phyloP scores from a whole-genome alignment of 2,797 vertebrate genomes.

The Microcaecilia unicolor region DNA sequence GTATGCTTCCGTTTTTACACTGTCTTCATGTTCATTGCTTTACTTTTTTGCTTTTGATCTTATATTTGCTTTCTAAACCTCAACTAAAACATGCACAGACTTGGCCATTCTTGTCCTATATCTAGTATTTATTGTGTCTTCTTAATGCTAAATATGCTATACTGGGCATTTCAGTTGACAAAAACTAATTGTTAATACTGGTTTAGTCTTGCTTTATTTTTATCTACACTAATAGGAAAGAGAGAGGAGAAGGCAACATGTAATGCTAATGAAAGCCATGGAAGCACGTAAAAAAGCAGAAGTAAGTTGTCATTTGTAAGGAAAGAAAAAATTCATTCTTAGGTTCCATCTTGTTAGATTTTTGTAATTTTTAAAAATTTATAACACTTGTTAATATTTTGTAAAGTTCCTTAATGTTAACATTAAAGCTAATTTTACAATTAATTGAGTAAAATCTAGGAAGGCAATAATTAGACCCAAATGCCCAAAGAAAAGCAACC shows the following conservation, averaged over 20 bases:
- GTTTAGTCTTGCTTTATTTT: constrained; percentile 45
- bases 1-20: constrained; percentile 73
- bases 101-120: constrained; percentile 66
- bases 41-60: constrained; percentile 80
- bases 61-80: constrained; percentile 68
- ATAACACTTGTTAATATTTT: no score
- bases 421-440: no score
- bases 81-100: constrained; percentile 73
- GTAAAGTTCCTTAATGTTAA: no score
- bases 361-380: no score
- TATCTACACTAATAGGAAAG: constrained; percentile 74
- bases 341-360: no score
- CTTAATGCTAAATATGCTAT: constrained; percentile 67
- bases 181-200: constrained; percentile 23
- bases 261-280: constrained; percentile 92
- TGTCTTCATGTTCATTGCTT: constrained; percentile 85
- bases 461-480: no score
- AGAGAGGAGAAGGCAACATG: constrained; percentile 83
- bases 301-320: no score
- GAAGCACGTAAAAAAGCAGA: constrained; percentile 90
- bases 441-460: no score
- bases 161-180: constrained; percentile 40
- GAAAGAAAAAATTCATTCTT: no score
- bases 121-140: constrained; percentile 69
- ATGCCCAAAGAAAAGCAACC: no score